Base-by-base conservation (phyloP, 2,888 invertebrate species). In the Cheilosia vulpina region DNA sequence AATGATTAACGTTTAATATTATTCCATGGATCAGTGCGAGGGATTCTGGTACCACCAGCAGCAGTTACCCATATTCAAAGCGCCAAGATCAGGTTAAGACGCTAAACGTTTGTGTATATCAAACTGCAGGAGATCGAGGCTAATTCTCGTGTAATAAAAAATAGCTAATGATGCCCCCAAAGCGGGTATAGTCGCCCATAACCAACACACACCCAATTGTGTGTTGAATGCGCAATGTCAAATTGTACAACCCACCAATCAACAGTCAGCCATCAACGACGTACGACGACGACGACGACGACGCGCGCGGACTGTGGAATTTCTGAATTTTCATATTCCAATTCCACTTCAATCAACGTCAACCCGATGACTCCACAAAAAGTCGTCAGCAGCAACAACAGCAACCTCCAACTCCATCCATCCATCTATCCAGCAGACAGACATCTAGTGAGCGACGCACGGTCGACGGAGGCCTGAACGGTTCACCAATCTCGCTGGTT, bases 161-260 rank as follows among this genome's bases (percentile, higher is more conserved):
- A 62, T 41, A 77, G 85, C 85, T 85, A 85, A 85, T 85, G 85
- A 85, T 81, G 81, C 72, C 81, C 85, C 76, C 52, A 81, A 81
- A 85, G 60, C 81, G 68, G 81, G 76, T 66, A 50, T 31, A n/a
- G 34, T 15, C 47, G 38, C 38, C 13, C 38, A 19, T 34, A 15
- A 13, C 15, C 27, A 24, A 34, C 45, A 63, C 53, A 47, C 43
- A 58, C 38, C 31, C 66, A 53, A 69, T 75, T 71, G 85, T 85
- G 87, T 87, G 87, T 87, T 87, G 87, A 87, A 87, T 87, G 87
- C 77, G 73, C 82, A 82, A 87, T 82, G 87, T 87, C 87, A 87
- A 87, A 73, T 60, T 69, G 87, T 82, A 69, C 87, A 78, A 73
- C 87, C 87, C 87, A 87, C 87, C 87, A 87, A 87, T 87, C 87